Conservation (phyloP, 1,140 invertebrate species). For the Littorina saxatilis region DNA sequence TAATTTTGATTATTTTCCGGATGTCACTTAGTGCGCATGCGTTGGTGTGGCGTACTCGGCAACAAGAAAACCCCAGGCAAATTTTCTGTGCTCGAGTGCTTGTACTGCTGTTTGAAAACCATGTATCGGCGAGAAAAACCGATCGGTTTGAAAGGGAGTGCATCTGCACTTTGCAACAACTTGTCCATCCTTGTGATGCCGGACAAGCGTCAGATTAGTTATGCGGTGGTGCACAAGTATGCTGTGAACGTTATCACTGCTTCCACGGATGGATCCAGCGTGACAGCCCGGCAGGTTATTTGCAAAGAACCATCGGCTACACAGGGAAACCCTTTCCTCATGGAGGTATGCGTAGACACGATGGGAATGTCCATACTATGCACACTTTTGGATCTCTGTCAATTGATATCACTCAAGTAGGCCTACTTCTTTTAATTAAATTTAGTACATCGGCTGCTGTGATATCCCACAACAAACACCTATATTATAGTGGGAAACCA, state of each 20-base stretch:
- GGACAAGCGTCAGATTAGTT: constrained; percentile 64
- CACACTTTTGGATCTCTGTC: no score
- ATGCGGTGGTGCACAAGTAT: constrained; percentile 71
- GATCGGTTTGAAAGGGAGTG: constrained; percentile 66
- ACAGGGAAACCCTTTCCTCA: constrained; percentile 63
- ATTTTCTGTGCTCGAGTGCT: no score
- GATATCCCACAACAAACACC: neutral
- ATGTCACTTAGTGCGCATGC: constrained; percentile 39
- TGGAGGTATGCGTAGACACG: constrained; percentile 66
- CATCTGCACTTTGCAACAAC: constrained; percentile 70
- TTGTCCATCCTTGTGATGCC: constrained; percentile 60
- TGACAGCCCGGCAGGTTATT: constrained; percentile 69
- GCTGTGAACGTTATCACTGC: constrained; percentile 70
- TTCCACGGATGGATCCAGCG: constrained; percentile 64
- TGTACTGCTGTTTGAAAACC: neutral
- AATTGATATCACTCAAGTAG: no score
- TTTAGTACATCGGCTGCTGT: neutral
- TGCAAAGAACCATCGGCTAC: constrained; percentile 72
- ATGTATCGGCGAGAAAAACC: constrained; percentile 73
- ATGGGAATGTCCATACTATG: no score
- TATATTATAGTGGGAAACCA: no score
- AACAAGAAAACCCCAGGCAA: constrained; percentile 49
- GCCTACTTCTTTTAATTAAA: neutral
- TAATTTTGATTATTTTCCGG: neutral
- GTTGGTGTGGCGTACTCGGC: constrained; percentile 54